A percentile compares a stretch with the other conserved stretches of the same genome.
These are phyloP conservation scores for Lepus timidus DNA, from an alignment of 2,113 vertebrate genomes.

Conservation along the genomic window DNA sequence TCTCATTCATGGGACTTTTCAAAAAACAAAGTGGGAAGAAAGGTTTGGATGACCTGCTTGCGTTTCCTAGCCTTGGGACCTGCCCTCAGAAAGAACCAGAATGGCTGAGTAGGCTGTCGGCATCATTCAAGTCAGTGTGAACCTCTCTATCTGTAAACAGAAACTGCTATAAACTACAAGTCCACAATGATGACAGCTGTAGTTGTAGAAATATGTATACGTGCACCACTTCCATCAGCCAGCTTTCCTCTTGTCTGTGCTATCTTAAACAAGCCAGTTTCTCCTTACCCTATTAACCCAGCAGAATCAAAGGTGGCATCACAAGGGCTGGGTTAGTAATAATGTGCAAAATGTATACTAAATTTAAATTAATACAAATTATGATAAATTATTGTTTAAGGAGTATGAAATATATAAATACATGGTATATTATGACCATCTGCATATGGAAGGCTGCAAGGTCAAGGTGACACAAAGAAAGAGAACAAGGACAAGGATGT, in stretches of 20 bases:
- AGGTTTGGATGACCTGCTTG: background rate
- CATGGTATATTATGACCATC: background rate
- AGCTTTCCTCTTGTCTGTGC: background rate
- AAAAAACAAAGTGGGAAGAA: background rate
- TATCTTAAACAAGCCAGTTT: background rate
- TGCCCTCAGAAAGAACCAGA: conserved; percentile 10
- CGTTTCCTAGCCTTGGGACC: background rate
- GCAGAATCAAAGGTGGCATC: background rate
- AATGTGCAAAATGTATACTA: background rate
- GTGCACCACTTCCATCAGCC: background rate
- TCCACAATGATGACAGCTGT: background rate
- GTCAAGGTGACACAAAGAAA: background rate
- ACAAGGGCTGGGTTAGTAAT: background rate
- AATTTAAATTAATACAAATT: conserved; percentile 4
- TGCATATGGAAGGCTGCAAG: background rate
- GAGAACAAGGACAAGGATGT: background rate
- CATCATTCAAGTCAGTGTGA: conserved; percentile 25
- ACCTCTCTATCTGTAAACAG: conserved; percentile 25
- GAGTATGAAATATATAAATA: conserved; percentile 6
- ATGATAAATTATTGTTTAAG: background rate
- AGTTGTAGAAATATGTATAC: background rate
- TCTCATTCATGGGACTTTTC: conserved; percentile 23
- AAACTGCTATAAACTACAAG: conserved; percentile 28
- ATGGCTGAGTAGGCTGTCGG: background rate
- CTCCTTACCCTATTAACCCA: background rate